Evolutionary conservation across 1,140 invertebrate genomes (phyloP).

Genomic region (Drosophila persimilis): DNA sequence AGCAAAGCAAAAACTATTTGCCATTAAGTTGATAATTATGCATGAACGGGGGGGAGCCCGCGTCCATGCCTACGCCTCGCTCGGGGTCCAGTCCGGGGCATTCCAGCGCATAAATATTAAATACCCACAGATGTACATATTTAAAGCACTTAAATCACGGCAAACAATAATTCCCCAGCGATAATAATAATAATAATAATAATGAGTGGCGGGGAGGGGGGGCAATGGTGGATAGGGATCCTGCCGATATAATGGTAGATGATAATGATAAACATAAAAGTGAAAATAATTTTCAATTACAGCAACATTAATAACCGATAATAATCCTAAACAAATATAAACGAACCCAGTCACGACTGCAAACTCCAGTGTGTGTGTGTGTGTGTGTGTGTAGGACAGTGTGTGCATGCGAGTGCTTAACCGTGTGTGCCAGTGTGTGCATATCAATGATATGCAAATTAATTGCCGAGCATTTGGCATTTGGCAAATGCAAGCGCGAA

Average conservation of each 20-base stretch:
- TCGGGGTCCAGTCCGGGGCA: neutral
- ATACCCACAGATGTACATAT: conserved; percentile 43
- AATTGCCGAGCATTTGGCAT: conserved; percentile 69
- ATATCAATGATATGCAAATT: conserved; percentile 82
- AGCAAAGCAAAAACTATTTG: conserved; percentile 21
- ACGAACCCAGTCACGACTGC: conserved; percentile 24
- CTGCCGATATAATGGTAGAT: conserved; percentile 49
- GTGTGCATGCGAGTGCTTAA: conserved; percentile 9
- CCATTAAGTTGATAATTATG: conserved; percentile 63
- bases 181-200: conserved; percentile 56
- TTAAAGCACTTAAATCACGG: conserved; percentile 70
- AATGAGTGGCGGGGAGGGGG: conserved; percentile 7
- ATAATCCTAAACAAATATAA: conserved; percentile 80
- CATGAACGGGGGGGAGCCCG: conserved; percentile 18
- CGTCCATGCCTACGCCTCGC: neutral
- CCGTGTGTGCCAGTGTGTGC: conserved; percentile 45
- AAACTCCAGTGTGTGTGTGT: conserved; percentile 2
- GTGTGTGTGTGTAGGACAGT: conserved; percentile 13
- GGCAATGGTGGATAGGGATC: neutral
- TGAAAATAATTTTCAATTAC: conserved; percentile 82
- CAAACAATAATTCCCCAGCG: conserved; percentile 78
- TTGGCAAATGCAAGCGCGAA: conserved; percentile 59
- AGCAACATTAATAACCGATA: conserved; percentile 81
- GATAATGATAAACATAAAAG: conserved; percentile 80
- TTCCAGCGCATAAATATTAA: conserved; percentile 66